Evolutionary conservation across 2,113 vertebrate species (phyloP).

Genomic region (Jaculus jaculus): DNA sequence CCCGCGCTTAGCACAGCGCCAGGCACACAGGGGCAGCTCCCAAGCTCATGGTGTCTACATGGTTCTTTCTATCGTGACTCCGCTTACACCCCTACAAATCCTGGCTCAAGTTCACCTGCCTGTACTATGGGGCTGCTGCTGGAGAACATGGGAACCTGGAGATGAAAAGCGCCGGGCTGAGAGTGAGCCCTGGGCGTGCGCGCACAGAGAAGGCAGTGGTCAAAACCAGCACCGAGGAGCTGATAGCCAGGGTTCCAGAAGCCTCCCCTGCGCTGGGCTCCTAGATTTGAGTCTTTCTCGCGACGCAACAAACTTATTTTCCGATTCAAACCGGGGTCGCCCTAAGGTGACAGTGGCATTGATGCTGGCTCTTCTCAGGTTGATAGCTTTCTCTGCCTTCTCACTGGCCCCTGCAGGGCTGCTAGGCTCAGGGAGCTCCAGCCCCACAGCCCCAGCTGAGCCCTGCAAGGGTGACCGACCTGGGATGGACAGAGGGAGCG

Average conservation of each 20-base stretch:
- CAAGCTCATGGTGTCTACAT: background rate
- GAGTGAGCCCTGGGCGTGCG: background rate
- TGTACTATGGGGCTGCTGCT: fast-evolving
- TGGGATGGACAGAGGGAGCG: background rate
- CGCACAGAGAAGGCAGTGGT: background rate
- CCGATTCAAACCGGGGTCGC: background rate
- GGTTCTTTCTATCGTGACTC: background rate
- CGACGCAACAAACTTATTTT: slow-evolving; percentile 70
- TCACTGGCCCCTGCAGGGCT: background rate
- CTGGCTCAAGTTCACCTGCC: slow-evolving; percentile 18
- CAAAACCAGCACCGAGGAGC: background rate
- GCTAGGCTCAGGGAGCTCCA: background rate
- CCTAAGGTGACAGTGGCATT: background rate
- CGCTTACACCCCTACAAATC: background rate
- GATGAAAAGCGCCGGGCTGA: background rate
- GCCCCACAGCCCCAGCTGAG: background rate
- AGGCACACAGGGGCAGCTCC: background rate
- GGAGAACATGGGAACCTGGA: background rate
- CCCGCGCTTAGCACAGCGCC: background rate
- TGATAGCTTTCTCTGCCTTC: background rate
- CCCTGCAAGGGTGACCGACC: background rate
- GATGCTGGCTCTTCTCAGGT: background rate
- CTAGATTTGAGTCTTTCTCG: background rate
- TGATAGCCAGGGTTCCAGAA: background rate
- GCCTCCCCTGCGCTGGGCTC: background rate